Evolutionary conservation across 53 echinoderm and acorn worm genomes (phyloP), one percentile per base, ranked within the genome.

Genomic region (Luidia sarsii): DNA sequence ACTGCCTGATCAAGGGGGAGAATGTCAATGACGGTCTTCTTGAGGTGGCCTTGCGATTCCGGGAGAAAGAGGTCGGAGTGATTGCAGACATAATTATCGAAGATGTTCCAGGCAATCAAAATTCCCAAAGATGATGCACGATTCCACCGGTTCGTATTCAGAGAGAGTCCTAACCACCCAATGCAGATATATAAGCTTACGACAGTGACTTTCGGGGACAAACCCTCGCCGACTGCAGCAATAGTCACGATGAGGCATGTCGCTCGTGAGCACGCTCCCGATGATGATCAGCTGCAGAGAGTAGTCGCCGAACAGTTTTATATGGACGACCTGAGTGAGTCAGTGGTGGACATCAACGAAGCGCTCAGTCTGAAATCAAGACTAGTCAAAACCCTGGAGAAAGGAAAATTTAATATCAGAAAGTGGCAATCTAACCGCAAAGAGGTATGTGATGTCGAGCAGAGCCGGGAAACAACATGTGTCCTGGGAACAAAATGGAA

Each of bases 171-270:
- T 2, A 63, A 64, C 51, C 92, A 92, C 7, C 89, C 89, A 1
- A 82, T 92, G 25, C 75, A 82, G 33, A 89, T 89, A 5, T 92
- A 75, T 48, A 71, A 89, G 66, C 68, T 92, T n/a, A 88, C 82
- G 6, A 92, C 89, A 1, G 88, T 89, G 1, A 89, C 89, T 3
- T 92, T 92, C 45, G 92, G 89, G 31, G 92, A 89, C 75, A 92
- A 89, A 28, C 92, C 89, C 3, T 89, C 89, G 16, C 92, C 92
- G 36, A 82, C 86, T 51, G 88, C 92, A 53, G 92, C 92, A 13
- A 89, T 92, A 33, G 63, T 89, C 11, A 89, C 92, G 3, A 69
- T 92, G 21, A 75, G 89, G 29, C 85, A 88, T 81, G 72, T 80
- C 2, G 67, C 83, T 54, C 67, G 75, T 64, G 88, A 75, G 22